A percentile compares a stretch with the other conserved stretches of the same genome.
Conservation (phyloP, 2,888 invertebrate genomes). For the Piscicola geometra region DNA sequence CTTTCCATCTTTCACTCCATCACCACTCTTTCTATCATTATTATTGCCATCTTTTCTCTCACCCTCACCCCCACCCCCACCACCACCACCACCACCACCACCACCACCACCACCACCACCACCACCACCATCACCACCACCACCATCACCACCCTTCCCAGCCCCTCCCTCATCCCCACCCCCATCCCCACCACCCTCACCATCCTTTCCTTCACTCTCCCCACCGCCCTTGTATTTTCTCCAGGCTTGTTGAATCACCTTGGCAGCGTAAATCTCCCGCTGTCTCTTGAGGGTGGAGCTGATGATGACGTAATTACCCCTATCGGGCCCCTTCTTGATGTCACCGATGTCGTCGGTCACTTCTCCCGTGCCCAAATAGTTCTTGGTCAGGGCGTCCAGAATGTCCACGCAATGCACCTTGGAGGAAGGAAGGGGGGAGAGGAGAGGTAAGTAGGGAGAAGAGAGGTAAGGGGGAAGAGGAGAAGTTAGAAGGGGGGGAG, state of each 20-base stretch:
- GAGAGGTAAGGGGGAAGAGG: too few species aligned
- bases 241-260: constrained; percentile 75
- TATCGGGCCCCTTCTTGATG: constrained; percentile 57
- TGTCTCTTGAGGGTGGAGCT: constrained; percentile 91
- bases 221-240: constrained; percentile 25
- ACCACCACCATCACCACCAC: too few species aligned
- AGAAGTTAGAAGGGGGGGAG: too few species aligned
- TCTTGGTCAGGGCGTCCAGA: constrained; percentile 92
- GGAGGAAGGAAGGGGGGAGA: constrained; percentile 44
- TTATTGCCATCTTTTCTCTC: constrained; percentile 3
- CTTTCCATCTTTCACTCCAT: neutral
- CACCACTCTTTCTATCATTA: neutral
- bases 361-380: constrained; percentile 93
- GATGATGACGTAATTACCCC: constrained; percentile 85
- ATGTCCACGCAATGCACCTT: constrained; percentile 97
- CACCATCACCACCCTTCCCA: too few species aligned
- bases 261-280: constrained; percentile 91
- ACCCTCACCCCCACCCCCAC: constrained; percentile 2
- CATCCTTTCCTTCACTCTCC: too few species aligned
- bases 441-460: too few species aligned
- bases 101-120: too few species aligned
- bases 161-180: too few species aligned
- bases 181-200: too few species aligned
- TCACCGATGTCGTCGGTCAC: constrained; percentile 39
- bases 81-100: too few species aligned